phyloP scores from a whole-genome alignment of 2,797 vertebrate genomes.

The Onychomys torridus region DNA sequence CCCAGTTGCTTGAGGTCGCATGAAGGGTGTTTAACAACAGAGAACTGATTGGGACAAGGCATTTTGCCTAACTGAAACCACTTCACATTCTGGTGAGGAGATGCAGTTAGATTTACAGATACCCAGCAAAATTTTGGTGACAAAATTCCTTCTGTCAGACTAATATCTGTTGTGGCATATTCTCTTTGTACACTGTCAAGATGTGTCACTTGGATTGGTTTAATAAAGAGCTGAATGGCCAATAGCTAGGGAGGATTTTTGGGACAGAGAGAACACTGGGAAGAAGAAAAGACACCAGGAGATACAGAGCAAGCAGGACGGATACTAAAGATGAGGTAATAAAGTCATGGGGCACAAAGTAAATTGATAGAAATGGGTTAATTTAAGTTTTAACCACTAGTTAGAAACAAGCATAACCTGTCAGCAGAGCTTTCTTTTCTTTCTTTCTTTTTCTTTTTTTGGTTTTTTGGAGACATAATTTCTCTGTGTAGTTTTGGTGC shows the following conservation, averaged over 20 bases:
- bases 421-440: not conserved
- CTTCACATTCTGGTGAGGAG: not conserved
- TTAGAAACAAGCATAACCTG: not conserved
- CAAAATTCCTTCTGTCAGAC: not conserved
- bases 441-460: too few species aligned
- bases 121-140: not conserved
- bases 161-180: not conserved
- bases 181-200: not conserved
- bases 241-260: not conserved
- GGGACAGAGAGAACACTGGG: not conserved
- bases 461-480: too few species aligned
- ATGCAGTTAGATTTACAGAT: not conserved
- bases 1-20: not conserved
- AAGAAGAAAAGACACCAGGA: not conserved
- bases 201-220: not conserved
- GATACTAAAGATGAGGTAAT: not conserved
- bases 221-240: not conserved
- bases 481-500: too few species aligned
- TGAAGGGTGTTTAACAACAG: not conserved
- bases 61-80: not conserved
- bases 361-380: not conserved
- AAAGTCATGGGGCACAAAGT: not conserved
- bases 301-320: not conserved
- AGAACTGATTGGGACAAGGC: not conserved
- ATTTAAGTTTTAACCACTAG: not conserved